Evolutionary conservation across 2,888 invertebrate species (phyloP).

Genomic region (Xestoiulus laeticollis): DNA sequence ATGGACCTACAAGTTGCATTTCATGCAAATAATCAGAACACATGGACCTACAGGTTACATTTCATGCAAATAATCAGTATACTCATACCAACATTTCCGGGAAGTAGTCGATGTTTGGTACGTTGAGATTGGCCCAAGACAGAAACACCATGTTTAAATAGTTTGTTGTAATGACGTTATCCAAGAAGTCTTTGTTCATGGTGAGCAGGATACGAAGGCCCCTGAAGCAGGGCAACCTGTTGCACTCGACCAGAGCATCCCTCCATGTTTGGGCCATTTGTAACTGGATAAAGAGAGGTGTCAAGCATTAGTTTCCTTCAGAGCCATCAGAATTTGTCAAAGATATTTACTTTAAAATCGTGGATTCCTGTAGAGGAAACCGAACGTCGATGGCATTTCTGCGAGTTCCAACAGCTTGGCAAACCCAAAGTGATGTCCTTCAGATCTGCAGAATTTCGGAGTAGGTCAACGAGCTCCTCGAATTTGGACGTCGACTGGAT

Average conservation of each 20-base stretch:
- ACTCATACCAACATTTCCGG: neutral
- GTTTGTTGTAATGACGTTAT: neutral
- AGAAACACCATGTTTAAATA: slow-evolving; percentile 32
- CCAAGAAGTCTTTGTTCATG: neutral
- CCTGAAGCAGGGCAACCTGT: neutral
- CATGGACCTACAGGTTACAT: too few species aligned
- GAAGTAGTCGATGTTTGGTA: neutral
- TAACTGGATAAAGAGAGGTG: neutral
- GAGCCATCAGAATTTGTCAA: too few species aligned
- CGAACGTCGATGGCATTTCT: neutral
- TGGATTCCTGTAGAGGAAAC: neutral
- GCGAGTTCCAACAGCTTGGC: neutral
- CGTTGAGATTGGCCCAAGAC: neutral
- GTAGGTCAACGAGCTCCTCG: neutral
- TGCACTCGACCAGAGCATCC: slow-evolving; percentile 46
- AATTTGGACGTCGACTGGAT: neutral
- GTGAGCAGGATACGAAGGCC: neutral
- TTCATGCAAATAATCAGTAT: too few species aligned
- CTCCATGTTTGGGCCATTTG: neutral
- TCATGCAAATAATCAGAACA: too few species aligned
- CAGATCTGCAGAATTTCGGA: slow-evolving; percentile 1
- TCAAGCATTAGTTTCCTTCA: too few species aligned
- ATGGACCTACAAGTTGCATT: too few species aligned
- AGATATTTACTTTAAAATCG: neutral
- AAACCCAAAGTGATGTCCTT: neutral